These are phyloP conservation scores for Whitmania pigra DNA, from an alignment of 1,140 invertebrate species.

Conservation along the genomic window DNA sequence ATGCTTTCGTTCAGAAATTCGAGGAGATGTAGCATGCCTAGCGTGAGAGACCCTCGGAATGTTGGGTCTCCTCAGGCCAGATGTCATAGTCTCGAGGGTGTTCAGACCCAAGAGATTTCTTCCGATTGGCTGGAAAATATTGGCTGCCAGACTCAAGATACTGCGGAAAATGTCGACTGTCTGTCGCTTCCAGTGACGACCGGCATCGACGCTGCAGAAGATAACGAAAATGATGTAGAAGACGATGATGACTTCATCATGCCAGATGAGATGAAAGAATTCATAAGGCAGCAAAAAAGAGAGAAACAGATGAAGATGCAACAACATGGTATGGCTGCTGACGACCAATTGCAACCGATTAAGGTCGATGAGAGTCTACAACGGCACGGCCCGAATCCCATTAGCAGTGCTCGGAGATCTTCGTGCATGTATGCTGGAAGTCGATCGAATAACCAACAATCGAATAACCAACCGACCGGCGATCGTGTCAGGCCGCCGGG, in stretches of 20 bases:
- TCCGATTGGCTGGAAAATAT: too few species aligned
- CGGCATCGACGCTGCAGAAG: neutral
- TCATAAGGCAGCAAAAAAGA: conserved; percentile 5
- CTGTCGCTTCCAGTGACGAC: neutral
- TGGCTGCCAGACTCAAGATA: too few species aligned
- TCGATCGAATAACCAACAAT: too few species aligned
- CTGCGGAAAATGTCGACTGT: too few species aligned
- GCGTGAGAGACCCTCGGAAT: neutral
- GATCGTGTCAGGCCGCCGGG: too few species aligned
- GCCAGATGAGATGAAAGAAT: conserved; percentile 8
- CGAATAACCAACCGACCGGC: too few species aligned
- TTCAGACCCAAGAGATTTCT: neutral
- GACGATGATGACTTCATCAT: neutral
- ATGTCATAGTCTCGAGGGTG: conserved; percentile 2
- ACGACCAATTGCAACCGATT: too few species aligned
- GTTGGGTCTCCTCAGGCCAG: neutral
- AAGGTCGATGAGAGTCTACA: too few species aligned
- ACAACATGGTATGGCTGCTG: neutral
- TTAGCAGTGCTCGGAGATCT: too few species aligned
- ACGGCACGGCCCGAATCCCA: too few species aligned
- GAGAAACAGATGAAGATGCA: neutral
- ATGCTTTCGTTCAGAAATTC: neutral
- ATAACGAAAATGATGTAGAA: neutral
- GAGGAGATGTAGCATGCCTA: neutral
- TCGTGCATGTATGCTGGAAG: too few species aligned